phyloP scores from a whole-genome alignment of 2,888 invertebrate species.

The Incurvaria masculella region DNA sequence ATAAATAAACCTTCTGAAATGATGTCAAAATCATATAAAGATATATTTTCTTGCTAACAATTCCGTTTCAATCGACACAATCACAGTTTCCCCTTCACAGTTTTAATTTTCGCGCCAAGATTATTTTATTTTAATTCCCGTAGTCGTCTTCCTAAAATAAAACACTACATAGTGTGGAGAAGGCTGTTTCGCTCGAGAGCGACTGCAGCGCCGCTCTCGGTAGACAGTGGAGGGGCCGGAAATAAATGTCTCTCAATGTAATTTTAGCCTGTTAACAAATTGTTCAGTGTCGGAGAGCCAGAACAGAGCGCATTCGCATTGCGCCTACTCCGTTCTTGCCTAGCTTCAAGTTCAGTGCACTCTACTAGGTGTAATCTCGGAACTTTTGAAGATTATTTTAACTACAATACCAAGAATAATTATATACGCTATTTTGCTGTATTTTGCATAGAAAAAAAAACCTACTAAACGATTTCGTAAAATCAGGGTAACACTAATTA shows the following conservation, averaged over 20 bases:
- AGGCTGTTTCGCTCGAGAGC: background rate
- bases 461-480: no score
- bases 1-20: no score
- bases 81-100: background rate
- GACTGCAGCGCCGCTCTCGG: background rate
- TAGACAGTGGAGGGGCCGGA: background rate
- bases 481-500: no score
- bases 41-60: no score
- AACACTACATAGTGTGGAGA: background rate
- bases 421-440: no score
- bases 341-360: no score
- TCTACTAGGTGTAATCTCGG: no score
- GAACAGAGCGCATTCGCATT: background rate
- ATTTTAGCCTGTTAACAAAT: slow-evolving; percentile 47
- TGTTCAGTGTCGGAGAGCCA: slow-evolving; percentile 30
- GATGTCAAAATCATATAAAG: no score
- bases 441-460: no score
- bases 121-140: background rate
- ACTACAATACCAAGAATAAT: no score
- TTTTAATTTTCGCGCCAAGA: background rate
- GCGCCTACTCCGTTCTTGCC: background rate
- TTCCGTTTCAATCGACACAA: no score
- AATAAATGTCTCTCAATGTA: slow-evolving; percentile 22
- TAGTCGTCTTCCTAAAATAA: background rate
- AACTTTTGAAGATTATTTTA: no score